Evolutionary conservation across 2,888 invertebrate species (phyloP).

Genomic region (Lepas anatifera): DNA sequence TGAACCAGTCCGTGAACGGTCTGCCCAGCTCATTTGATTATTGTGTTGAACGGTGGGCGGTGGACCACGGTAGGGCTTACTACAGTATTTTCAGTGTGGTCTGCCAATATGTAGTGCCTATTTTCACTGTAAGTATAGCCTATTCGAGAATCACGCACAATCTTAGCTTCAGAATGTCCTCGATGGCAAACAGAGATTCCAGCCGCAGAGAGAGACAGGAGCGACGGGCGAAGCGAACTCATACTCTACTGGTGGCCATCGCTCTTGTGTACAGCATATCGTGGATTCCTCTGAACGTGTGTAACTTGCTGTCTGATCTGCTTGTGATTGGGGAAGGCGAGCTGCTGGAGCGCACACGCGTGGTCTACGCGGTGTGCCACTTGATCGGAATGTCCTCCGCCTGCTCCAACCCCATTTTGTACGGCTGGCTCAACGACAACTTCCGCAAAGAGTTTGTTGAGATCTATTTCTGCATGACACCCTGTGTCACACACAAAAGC

Average conservation of each 20-base stretch:
- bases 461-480: conserved; percentile 33
- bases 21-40: conserved; percentile 48
- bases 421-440: conserved; percentile 89
- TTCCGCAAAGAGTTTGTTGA: conserved; percentile 80
- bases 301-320: conserved; percentile 66
- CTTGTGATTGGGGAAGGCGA: conserved; percentile 32
- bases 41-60: conserved; percentile 71
- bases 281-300: conserved; percentile 81
- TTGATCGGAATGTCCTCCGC: conserved; percentile 75
- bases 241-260: conserved; percentile 73
- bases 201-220: conserved; percentile 37
- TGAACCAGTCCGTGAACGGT: conserved; percentile 38
- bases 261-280: conserved; percentile 77
- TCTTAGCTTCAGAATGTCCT: conserved; percentile 47
- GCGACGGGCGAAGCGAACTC: conserved; percentile 66
- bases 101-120: conserved; percentile 72
- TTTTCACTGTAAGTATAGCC: conserved; percentile 65
- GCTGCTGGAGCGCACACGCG: conserved; percentile 41
- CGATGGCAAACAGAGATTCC: conserved; percentile 18
- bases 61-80: conserved; percentile 48
- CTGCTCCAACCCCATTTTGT: conserved; percentile 78
- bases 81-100: conserved; percentile 73
- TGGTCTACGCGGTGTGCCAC: conserved; percentile 47
- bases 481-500: no score
- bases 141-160: conserved; percentile 72